Conservation (phyloP, 2,113 vertebrate species). For the Bucco capensis region DNA sequence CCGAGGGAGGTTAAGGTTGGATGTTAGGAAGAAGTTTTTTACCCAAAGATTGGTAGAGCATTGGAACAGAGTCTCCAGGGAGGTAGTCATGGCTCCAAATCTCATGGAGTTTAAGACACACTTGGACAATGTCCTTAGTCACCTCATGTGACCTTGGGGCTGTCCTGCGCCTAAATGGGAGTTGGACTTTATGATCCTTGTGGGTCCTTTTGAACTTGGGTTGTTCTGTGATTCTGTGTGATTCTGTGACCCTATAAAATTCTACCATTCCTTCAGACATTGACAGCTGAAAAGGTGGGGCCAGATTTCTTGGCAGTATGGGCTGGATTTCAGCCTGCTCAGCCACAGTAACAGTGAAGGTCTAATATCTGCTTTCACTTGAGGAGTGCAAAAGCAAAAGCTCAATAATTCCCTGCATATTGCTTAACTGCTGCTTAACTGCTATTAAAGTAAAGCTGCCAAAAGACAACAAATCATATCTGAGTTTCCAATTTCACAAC, state of each 20-base stretch:
- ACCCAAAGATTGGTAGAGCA: no score
- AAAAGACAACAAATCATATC: neutral
- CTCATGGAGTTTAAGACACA: no score
- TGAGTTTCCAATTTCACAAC: neutral
- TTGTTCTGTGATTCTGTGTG: no score
- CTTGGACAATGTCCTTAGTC: no score
- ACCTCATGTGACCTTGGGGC: no score
- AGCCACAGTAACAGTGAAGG: neutral
- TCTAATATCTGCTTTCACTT: neutral
- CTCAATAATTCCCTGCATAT: neutral
- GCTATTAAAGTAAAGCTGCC: slow-evolving; percentile 1
- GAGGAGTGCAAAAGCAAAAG: neutral
- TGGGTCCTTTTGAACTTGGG: no score
- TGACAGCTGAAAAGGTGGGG: neutral
- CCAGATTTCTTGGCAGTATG: neutral
- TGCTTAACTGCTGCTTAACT: neutral
- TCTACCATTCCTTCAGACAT: neutral
- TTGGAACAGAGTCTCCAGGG: no score
- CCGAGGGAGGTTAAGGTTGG: no score
- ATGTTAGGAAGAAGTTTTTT: no score
- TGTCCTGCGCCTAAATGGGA: no score
- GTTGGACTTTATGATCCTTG: no score
- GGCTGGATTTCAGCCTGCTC: neutral
- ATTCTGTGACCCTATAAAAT: neutral
- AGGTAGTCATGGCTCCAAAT: no score